Evolutionary conservation across 1,140 invertebrate species (phyloP), one percentile per base, ranked within the genome.

Genomic region (Wiebesia pumilae): DNA sequence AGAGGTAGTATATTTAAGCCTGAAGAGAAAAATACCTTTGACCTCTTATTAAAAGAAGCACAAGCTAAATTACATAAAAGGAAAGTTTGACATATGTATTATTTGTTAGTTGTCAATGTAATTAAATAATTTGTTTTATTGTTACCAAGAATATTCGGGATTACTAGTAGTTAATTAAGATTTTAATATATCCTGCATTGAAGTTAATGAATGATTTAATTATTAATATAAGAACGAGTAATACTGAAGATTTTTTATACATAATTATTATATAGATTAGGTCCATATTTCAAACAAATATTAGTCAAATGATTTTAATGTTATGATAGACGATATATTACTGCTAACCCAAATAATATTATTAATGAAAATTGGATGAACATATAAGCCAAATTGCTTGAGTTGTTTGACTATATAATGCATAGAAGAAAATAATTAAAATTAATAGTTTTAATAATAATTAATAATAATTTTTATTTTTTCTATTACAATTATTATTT

Each of bases 31-130:
- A 90, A 93, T 21, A 91, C 92, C 33, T 94, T 94, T 84, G 94
- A 94, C 85, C 83, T 90, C 27, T 83, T 94, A 51, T 84, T 94
- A 40, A 91, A 93, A 80, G 91, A 94, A 90, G 93, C 92, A 43
- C 90, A 94, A 90, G 93, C 93, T 19, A 92, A 92, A 84, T 85
- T 94, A 67, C 90, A 89, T 33, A 93, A 94, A 88, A 89, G 93
- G 85, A 93, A 91, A 87, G 90, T 90, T 91, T 93, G 91, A 93
- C 91, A 92, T 86, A 91, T 77, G 90, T 92, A 91, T 86, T 90
- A 80, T 80, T 87, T 91, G 89, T 84, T 92, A 90, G 88, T 92
- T 89, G n/a, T 91, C 89, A 90, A 90, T 90, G 79, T 92, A 90
- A 90, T 91, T 90, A 79, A 87, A 79, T 40, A 83, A 10, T 79